Evolutionary conservation across 2,797 vertebrate genomes (phyloP), one percentile per base, ranked within the genome.

Genomic region (Rhadinocentrus ornatus): DNA sequence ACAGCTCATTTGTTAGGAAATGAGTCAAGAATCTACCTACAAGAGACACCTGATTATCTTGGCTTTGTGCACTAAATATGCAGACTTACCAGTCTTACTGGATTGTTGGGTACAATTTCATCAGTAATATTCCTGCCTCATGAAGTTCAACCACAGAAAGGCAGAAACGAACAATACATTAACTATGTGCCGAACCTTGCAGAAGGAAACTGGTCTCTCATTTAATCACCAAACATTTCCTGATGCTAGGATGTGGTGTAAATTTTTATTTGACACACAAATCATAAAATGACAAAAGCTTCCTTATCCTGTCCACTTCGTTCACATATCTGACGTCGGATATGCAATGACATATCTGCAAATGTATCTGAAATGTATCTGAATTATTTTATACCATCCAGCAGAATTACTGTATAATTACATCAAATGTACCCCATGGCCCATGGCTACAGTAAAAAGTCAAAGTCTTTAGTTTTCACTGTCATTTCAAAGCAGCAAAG

Each of bases 1-100:
- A 39, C 35, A 54, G 46, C 9, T 63, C 61, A n/a, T 66, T 62
- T 73, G 32, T 58, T 59, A 56, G 48, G 37, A 63, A 35, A 44
- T 31, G 65, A 84, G 53, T 69, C 71, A 22, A 58, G 9, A 37
- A 18, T 67, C 32, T 37, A 15, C 56, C 22, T 37, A 26, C 63
- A 39, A 68, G 44, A 75, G 41, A 63, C 63, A 53, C 66, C n/a
- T 73, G 76, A 69, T 75, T 73, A 13, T 70, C 18, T 59, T 75
- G 71, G 70, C 73, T 53, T 22, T 22, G 22, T 0, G 0, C n/a
- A 24, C 6, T 32, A 18, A 67, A 16, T 15, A 2, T 18, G 37
- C 44, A n/a, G 52, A 12, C 0, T 37, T 53, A 62, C 31, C 11
- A 6, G 50, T 58, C 18, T 4, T 22, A 12, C 62, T 48, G 62